Percentiles rank a stretch among this genome's conserved stretches.
These are phyloP conservation scores for Uloborus plumipes DNA, from an alignment of 2,888 invertebrate genomes.

Conservation along the genomic window DNA sequence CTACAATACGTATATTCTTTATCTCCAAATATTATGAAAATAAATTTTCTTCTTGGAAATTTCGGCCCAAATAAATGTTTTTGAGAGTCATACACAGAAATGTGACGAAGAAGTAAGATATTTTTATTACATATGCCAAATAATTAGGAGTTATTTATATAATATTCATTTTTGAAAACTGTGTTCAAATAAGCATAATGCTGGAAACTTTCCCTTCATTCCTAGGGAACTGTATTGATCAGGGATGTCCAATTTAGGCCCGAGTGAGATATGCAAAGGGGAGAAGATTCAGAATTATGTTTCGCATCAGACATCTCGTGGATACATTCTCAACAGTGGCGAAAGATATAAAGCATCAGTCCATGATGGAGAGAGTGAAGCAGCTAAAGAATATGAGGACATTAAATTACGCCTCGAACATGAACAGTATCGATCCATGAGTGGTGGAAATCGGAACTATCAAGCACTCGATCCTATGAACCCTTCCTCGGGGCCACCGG, in stretches of 20 bases:
- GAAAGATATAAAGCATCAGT: constrained; percentile 23
- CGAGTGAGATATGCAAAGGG: constrained; percentile 50
- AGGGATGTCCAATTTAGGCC: constrained; percentile 60
- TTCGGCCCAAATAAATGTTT: too few relatives aligned
- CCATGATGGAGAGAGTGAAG: constrained; percentile 22
- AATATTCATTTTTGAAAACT: too few relatives aligned
- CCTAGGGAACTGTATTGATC: constrained; percentile 37
- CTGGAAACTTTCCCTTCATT: constrained; percentile 28
- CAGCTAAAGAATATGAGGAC: constrained; percentile 35
- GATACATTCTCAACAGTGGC: constrained; percentile 26
- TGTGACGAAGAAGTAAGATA: too few relatives aligned
- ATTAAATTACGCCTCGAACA: constrained; percentile 33
- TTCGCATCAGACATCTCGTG: constrained; percentile 20
- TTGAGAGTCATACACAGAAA: too few relatives aligned
- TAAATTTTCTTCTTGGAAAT: too few relatives aligned
- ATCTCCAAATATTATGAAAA: too few relatives aligned
- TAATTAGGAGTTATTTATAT: too few relatives aligned
- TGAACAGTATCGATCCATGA: constrained; percentile 34
- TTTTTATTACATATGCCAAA: too few relatives aligned
- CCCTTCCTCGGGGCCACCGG: constrained; percentile 39
- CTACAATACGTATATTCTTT: too few relatives aligned
- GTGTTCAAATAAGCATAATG: constrained; percentile 27
- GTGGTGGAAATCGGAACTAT: constrained; percentile 39
- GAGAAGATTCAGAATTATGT: constrained; percentile 54
- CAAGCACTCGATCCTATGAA: constrained; percentile 46